Evolutionary conservation across 2,888 invertebrate genomes (phyloP), one percentile per base, ranked within the genome.

Genomic region (Andrena hattorfiana): DNA sequence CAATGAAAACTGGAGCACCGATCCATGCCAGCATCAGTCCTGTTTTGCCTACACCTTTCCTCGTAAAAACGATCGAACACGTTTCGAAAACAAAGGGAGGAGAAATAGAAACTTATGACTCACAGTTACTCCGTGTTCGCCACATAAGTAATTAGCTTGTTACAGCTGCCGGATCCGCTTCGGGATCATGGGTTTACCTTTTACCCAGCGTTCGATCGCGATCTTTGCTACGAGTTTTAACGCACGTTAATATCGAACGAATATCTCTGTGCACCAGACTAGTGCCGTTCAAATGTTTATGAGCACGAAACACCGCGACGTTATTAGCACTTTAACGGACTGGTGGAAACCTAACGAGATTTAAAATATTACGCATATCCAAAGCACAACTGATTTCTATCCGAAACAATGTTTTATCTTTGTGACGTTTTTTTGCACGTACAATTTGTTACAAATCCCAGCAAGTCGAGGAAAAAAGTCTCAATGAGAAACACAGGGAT

Each of bases 1-100:
- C 13, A 13, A 20, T 28, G 30, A 60, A 28, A 78, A 78, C 8
- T 54, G 20, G 67, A 78, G 23, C 49, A 28, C 35, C 49, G 28
- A 67, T 62, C 30, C 20, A 10, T 20, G 32, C n/a, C 26, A 26
- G 16, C 48, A 28, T 7, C n/a, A 16, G 35, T 49, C 28, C 28
- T 8, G 28, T 60, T 28, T 66, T 66, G 28, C n/a, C 16, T 59
- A 10, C 42, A 26, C 16, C 10, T n/a, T 56, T 5, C 26, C 13
- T 13, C 10, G 26, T 54, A 26, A 23, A 32, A 26, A 6, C 2
- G n/a, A 16, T 13, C 16, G 16, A 64, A 4, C n/a, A 8, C 26
- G 23, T 10, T 26, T 48, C 13, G 26, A 42, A 26, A 48, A 64
- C 42, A 26, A 32, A 32, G 13, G 26, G 10, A 10, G 13, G 7